phyloP scores from a whole-genome alignment of 2,797 vertebrate species.

The Tauraco hartlaubi region DNA sequence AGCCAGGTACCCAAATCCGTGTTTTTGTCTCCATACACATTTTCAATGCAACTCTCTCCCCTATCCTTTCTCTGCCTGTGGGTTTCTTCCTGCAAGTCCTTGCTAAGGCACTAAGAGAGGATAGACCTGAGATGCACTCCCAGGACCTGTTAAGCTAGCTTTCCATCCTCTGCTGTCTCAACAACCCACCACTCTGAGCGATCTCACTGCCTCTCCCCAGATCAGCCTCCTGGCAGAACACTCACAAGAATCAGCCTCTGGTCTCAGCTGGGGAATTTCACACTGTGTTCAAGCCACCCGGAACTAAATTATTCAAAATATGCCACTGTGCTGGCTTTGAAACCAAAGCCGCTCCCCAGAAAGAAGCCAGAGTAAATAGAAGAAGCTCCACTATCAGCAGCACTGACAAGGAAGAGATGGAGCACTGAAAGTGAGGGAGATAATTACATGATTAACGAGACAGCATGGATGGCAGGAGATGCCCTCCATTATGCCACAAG shows the following conservation, averaged over 20 bases:
- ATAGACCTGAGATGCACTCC: background rate
- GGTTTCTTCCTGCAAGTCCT: background rate
- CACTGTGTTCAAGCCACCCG: background rate
- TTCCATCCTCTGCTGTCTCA: background rate
- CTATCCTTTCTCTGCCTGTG: background rate
- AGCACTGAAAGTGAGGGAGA: conserved; percentile 31
- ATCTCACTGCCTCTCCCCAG: background rate
- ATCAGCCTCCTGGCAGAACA: conserved; percentile 10
- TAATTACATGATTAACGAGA: conserved; percentile 41
- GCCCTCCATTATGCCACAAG: conserved; percentile 19
- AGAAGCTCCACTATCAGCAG: conserved; percentile 23
- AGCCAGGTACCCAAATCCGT: background rate
- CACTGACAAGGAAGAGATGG: conserved; percentile 2
- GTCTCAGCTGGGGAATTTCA: background rate
- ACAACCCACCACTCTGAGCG: background rate
- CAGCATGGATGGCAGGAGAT: conserved; percentile 50
- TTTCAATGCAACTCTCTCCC: background rate
- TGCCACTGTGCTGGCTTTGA: conserved; percentile 34
- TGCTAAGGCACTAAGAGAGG: background rate
- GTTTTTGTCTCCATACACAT: background rate
- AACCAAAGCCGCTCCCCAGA: background rate
- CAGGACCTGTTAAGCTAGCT: background rate
- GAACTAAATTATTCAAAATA: conserved; percentile 62
- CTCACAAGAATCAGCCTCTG: background rate
- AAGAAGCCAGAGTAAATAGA: conserved; percentile 26